These are phyloP conservation scores for Acanthacorydalis orientalis DNA, from an alignment of 2,888 invertebrate genomes.

Conservation along the genomic window DNA sequence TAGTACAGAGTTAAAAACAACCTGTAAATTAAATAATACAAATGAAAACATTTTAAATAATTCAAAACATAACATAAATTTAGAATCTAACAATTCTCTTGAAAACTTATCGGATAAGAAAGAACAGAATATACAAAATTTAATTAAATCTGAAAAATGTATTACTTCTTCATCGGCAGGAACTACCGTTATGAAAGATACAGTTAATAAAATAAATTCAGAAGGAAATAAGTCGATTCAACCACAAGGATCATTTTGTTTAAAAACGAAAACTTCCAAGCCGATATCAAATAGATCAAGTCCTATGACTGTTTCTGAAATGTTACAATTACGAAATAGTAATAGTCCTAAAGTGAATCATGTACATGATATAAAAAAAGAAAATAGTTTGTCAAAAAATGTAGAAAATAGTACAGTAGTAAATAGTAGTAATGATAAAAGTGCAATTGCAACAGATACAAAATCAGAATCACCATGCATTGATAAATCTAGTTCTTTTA, in stretches of 20 bases:
- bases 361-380: neutral
- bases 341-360: no score
- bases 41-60: neutral
- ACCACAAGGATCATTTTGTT: no score
- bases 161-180: neutral
- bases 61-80: no score
- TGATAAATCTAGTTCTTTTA: no score
- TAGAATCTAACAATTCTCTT: no score
- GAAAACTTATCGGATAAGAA: no score
- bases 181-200: neutral
- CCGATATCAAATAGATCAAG: neutral
- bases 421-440: no score
- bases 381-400: neutral
- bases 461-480: no score
- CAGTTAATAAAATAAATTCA: neutral
- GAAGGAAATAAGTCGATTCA: no score
- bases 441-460: no score
- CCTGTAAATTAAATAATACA: neutral
- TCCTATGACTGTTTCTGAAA: constrained; percentile 3
- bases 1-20: neutral
- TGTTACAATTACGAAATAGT: constrained; percentile 4
- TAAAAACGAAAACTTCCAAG: neutral
- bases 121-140: no score
- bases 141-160: neutral
- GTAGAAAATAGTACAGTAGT: neutral